Percentiles rank a stretch among this genome's conserved stretches.
Conservation (phyloP, 2,888 invertebrate genomes). For the Lasiommata megera region DNA sequence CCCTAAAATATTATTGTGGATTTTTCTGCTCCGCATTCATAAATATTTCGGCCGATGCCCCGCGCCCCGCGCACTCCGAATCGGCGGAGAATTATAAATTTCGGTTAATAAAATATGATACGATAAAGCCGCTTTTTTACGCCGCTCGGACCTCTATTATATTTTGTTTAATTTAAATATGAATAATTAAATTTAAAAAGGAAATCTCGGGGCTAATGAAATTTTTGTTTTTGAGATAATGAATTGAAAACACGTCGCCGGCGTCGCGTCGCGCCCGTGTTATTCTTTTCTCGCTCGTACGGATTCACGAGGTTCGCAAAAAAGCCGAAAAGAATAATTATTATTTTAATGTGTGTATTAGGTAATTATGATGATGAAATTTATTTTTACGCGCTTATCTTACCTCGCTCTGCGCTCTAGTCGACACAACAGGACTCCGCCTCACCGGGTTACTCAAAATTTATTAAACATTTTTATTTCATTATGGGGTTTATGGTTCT, state of each 20-base stretch:
- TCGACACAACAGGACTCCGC: conserved; percentile 18
- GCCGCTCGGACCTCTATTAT: conserved; percentile 72
- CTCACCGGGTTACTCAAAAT: conserved; percentile 23
- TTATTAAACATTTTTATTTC: conserved; percentile 28
- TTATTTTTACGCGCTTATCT: conserved; percentile 66
- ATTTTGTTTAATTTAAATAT: conserved; percentile 82
- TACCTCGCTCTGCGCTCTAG: conserved; percentile 28
- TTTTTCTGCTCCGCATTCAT: conserved; percentile 80
- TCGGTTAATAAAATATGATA: conserved; percentile 81
- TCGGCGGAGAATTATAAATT: conserved; percentile 79
- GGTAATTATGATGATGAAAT: conserved; percentile 63
- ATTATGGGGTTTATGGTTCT: conserved; percentile 22
- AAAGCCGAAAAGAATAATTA: conserved; percentile 50
- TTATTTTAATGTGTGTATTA: conserved; percentile 70
- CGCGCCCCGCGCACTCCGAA: conserved; percentile 52
- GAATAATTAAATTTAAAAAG: conserved; percentile 81
- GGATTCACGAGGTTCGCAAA: conserved; percentile 68
- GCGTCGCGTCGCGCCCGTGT: conserved; percentile 62
- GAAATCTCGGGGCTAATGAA: conserved; percentile 79
- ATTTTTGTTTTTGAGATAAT: conserved; percentile 81
- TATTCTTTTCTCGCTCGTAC: conserved; percentile 77
- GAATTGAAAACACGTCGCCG: conserved; percentile 78
- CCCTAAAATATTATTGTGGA: conserved; percentile 81
- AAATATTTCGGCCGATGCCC: conserved; percentile 71
- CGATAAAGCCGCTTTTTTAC: conserved; percentile 76